Conservation (phyloP, 2,113 vertebrate species). For the Thalassarche chlororhynchos region DNA sequence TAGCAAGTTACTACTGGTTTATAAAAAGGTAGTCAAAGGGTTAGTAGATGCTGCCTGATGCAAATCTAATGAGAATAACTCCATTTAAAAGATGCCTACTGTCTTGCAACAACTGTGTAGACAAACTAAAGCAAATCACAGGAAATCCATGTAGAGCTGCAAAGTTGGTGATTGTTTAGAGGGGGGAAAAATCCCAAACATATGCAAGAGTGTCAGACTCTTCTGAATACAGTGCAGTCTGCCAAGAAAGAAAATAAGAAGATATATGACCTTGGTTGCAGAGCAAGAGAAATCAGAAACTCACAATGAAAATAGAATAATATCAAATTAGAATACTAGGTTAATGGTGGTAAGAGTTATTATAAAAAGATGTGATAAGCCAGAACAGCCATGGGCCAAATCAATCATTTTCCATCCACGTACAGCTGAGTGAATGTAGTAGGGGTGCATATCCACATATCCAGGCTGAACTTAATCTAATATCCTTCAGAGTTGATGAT, state of each 20-base stretch:
- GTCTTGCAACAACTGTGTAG: background rate
- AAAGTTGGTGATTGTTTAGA: background rate
- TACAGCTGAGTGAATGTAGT: background rate
- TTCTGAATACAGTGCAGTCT: background rate
- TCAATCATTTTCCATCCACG: background rate
- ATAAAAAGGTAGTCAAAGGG: background rate
- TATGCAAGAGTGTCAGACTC: background rate
- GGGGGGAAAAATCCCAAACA: rapidly evolving
- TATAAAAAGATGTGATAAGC: background rate
- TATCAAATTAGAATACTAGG: background rate
- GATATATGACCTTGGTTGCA: background rate
- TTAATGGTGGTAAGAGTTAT: background rate
- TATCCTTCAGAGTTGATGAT: background rate
- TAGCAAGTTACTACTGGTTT: background rate
- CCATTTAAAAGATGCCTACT: background rate
- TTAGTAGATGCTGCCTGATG: background rate
- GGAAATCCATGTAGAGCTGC: background rate
- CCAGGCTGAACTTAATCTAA: background rate
- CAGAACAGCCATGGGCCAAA: background rate
- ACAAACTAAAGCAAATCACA: background rate
- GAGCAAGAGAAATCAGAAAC: background rate
- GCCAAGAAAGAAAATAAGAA: background rate
- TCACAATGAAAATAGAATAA: background rate
- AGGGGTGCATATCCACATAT: background rate
- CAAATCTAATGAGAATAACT: background rate